phyloP scores from a whole-genome alignment of 2,888 invertebrate species.

The Pachliopta kotzebuea region DNA sequence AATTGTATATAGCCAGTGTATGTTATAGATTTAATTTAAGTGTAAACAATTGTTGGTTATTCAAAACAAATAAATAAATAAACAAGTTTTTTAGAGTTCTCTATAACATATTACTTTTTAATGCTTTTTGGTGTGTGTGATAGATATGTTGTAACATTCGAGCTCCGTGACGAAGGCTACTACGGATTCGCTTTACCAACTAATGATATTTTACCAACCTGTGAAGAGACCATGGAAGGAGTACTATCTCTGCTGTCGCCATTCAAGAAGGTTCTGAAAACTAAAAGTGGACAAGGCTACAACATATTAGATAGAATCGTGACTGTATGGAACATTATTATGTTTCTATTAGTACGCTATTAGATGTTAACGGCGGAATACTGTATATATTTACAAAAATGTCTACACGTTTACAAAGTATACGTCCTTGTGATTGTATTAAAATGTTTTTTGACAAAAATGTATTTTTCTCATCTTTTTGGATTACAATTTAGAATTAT shows the following conservation, averaged over 20 bases:
- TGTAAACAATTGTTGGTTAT: no score
- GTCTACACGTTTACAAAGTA: slow-evolving; percentile 1
- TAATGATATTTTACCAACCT: slow-evolving; percentile 82
- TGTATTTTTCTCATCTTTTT: no score
- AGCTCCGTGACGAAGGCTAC: slow-evolving; percentile 82
- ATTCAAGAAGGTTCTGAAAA: background rate
- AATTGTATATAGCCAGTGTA: no score
- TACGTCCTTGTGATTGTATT: background rate
- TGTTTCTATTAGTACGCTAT: slow-evolving; percentile 52
- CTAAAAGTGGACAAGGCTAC: slow-evolving; percentile 23
- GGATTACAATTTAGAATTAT: no score
- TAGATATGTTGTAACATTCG: slow-evolving; percentile 83
- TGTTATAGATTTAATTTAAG: no score
- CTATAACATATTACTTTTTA: no score
- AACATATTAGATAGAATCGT: slow-evolving; percentile 40
- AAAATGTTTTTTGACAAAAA: background rate
- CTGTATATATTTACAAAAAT: background rate
- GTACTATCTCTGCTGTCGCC: slow-evolving; percentile 46
- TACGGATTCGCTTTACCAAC: slow-evolving; percentile 85
- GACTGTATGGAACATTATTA: slow-evolving; percentile 41
- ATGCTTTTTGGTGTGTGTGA: background rate
- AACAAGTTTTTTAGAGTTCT: no score
- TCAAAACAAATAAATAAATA: no score
- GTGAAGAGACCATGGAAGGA: slow-evolving; percentile 81
- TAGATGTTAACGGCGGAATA: slow-evolving; percentile 14